phyloP scores from a whole-genome alignment of 2,797 vertebrate genomes.

The Acropternis orthonyx region DNA sequence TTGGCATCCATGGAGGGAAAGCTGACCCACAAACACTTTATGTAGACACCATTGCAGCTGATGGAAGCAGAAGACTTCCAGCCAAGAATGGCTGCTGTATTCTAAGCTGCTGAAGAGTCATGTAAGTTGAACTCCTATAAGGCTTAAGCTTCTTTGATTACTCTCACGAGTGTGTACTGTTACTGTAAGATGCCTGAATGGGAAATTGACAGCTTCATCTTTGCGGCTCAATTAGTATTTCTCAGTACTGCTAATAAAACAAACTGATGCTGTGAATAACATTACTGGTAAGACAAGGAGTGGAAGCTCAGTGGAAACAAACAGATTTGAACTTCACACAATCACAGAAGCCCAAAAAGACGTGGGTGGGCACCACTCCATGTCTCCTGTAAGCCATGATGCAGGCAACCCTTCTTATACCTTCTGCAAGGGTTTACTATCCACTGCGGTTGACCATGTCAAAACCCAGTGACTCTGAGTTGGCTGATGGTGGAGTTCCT shows the following conservation, averaged over 20 bases:
- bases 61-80: not conserved
- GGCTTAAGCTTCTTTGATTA: not conserved
- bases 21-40: not conserved
- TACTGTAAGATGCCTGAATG: not conserved
- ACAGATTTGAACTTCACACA: not conserved
- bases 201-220: not conserved
- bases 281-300: not conserved
- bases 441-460: not conserved
- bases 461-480: not conserved
- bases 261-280: fast-evolving
- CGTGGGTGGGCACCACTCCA: fast-evolving
- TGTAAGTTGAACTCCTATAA: not conserved
- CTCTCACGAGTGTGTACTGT: not conserved
- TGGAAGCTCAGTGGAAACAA: not conserved
- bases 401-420: not conserved
- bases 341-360: not conserved
- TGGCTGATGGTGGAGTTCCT: not conserved
- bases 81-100: not conserved
- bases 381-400: not conserved
- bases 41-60: not conserved
- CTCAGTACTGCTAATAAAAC: not conserved
- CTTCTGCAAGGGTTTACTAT: not conserved
- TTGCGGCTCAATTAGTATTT: not conserved
- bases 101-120: not conserved
- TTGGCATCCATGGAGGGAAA: not conserved